Base-by-base conservation (phyloP, 2,113 vertebrate species). In the Sinocyclocheilus rhinocerous region DNA sequence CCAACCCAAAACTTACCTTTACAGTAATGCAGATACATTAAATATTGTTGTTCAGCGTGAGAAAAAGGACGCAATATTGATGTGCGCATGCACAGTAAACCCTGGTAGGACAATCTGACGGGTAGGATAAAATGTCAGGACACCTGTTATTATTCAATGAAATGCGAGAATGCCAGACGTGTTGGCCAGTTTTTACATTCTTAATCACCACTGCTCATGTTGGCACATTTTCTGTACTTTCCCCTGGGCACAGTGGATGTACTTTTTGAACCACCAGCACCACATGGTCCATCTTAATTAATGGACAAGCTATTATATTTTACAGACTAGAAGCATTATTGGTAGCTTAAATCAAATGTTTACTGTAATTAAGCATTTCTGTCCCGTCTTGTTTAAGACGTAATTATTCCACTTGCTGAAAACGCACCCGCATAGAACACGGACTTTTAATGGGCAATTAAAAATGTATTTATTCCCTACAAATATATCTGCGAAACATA, bases 121-220 rank as follows among this genome's bases (percentile, higher is more conserved):
- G 29, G 29, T 33, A 33, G 29, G 29, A 3, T 3, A 33, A 33
- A 33, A 33, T 33, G 29, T 33, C 29, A 33, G 29, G 29, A 33
- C 29, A 33, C 2, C 29, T 33, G 29, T 85, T 72, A 78, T 85
- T 88, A 83, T 52, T 78, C 63, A 85, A 73, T 85, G 52, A 85
- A 85, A 72, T 77, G 33, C 81, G 22, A 57, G 76, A 76, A 57
- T 63, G 50, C 63, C 72, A 85, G 65, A 57, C 22, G 2, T 39
- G 79, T 83, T 88, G 22, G 26, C n/a, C 52, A 84, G 84, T 63
- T 70, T 83, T 86, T 57, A 63, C 2, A n/a, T 5, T 57, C 61
- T 69, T 72, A 79, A 77, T 70, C 50, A 11, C 61, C 26, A 12
- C 18, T 36, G 48, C 61, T 87, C 45, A 59, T 65, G 29, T 50